Percentiles rank a stretch among this genome's conserved stretches.
Evolutionary conservation across 2,113 vertebrate species (phyloP).

Genomic region (Ginglymostoma cirratum): DNA sequence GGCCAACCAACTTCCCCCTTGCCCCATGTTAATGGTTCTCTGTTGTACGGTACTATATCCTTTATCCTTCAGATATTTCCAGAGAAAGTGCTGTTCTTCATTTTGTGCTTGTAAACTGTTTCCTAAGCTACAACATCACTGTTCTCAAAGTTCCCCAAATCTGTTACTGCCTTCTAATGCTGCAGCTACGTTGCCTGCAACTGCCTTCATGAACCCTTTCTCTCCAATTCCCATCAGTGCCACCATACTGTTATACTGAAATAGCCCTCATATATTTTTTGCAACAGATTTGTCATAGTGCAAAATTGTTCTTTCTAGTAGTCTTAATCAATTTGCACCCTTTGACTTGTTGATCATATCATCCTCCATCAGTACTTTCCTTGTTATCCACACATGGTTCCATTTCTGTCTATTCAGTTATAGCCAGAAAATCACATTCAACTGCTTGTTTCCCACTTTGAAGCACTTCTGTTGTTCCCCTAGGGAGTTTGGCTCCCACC

Average conservation of each 20-base stretch:
- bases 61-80: not conserved
- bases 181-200: not conserved
- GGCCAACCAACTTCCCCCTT: not conserved
- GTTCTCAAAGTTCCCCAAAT: not conserved
- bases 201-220: not conserved
- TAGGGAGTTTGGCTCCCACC: not conserved
- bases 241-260: not conserved
- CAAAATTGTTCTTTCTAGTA: not conserved
- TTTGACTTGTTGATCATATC: not conserved
- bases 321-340: not conserved
- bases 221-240: not conserved
- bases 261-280: not conserved
- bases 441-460: not conserved
- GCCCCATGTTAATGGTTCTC: not conserved
- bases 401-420: not conserved
- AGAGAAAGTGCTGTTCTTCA: not conserved
- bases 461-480: not conserved
- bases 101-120: not conserved
- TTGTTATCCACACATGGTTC: not conserved
- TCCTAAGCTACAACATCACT: not conserved
- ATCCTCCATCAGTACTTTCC: not conserved
- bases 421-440: not conserved
- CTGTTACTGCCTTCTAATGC: not conserved
- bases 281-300: not conserved
- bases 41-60: not conserved